phyloP scores from a whole-genome alignment of 2,797 vertebrate genomes.

The Danio tinwini region DNA sequence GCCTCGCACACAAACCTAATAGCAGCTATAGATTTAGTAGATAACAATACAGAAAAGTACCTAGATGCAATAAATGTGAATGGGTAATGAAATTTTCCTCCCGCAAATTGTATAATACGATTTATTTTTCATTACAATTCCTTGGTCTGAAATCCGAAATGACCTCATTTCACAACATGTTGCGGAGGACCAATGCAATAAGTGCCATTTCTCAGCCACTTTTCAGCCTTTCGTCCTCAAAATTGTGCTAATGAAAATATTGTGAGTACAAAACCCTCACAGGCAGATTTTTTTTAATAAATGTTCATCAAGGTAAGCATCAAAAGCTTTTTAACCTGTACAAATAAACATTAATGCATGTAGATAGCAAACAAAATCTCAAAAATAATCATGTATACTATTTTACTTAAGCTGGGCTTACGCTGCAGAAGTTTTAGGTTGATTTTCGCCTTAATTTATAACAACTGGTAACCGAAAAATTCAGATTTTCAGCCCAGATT shows the following conservation, averaged over 20 bases:
- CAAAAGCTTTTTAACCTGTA: too few species aligned
- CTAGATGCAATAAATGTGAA: background rate
- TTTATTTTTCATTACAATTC: background rate
- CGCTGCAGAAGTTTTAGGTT: too few species aligned
- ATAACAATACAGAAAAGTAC: background rate
- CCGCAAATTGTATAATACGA: background rate
- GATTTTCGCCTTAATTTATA: too few species aligned
- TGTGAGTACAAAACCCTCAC: too few species aligned
- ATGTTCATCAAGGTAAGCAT: too few species aligned
- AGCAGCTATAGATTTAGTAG: background rate
- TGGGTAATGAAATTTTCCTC: background rate
- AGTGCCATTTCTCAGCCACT: background rate
- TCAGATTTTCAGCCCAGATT: too few species aligned
- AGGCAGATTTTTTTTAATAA: too few species aligned
- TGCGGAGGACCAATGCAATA: background rate
- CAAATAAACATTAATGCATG: too few species aligned
- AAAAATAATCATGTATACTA: too few species aligned
- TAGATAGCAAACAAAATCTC: too few species aligned
- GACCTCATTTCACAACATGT: constrained; percentile 2
- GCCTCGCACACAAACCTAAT: background rate
- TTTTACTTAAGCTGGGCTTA: too few species aligned
- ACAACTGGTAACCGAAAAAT: too few species aligned
- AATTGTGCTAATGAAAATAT: constrained; percentile 9
- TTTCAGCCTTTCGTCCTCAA: background rate
- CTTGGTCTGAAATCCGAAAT: background rate